Evolutionary conservation across 2,113 vertebrate genomes (phyloP).

Genomic region (Vicugna pacos): DNA sequence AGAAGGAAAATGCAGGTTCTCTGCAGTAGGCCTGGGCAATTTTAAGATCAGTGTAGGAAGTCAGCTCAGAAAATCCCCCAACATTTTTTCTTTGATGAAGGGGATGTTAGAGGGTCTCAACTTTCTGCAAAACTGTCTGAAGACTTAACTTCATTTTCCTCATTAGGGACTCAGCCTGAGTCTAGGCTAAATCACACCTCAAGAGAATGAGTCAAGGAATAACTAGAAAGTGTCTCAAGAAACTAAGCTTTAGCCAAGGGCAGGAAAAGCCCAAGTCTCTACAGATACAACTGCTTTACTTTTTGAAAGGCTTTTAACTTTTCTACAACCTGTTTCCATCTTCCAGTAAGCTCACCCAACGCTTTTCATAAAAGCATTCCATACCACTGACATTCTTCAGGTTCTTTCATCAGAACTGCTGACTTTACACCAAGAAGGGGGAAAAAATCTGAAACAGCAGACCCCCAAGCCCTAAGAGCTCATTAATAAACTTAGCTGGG

Average conservation of each 20-base stretch:
- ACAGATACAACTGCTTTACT: neutral
- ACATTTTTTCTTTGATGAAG: neutral
- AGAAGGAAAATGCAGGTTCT: neutral
- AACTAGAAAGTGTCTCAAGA: neutral
- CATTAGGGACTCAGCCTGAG: neutral
- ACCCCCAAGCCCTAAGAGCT: neutral
- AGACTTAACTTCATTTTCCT: slow-evolving; percentile 26
- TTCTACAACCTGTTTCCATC: neutral
- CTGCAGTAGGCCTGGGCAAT: neutral
- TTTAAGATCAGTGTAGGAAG: neutral
- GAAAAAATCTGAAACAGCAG: slow-evolving; percentile 31
- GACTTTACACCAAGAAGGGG: slow-evolving; percentile 51
- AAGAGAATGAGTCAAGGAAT: neutral
- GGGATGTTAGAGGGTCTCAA: neutral
- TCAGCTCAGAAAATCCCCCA: neutral
- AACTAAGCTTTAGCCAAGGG: neutral
- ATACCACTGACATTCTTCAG: slow-evolving; percentile 52
- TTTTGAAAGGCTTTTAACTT: slow-evolving; percentile 1
- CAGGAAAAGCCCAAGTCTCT: neutral
- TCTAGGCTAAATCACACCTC: neutral
- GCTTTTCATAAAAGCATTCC: slow-evolving; percentile 60
- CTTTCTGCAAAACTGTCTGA: neutral
- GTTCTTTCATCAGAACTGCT: slow-evolving; percentile 65
- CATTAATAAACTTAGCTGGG: slow-evolving; percentile 65
- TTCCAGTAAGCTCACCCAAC: slow-evolving; percentile 15